phyloP scores from a whole-genome alignment of 2,113 vertebrate genomes.

The Sander lucioperca region DNA sequence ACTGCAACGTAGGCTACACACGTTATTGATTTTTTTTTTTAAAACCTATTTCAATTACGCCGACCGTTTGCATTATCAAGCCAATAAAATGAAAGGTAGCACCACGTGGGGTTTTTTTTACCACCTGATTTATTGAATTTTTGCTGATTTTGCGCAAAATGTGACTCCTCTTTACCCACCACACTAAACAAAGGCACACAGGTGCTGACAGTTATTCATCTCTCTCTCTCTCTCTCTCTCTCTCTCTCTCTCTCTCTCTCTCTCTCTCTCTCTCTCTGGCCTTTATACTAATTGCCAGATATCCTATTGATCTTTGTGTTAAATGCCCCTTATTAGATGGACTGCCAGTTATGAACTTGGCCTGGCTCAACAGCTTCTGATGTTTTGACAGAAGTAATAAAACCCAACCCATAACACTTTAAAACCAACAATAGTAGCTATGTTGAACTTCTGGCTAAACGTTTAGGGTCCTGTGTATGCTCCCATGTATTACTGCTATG shows the following conservation, averaged over 20 bases:
- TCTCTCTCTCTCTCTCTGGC: background rate
- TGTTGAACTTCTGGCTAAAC: constrained; percentile 80
- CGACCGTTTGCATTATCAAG: constrained; percentile 13
- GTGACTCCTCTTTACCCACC: background rate
- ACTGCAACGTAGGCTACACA: background rate
- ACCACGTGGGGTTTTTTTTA: background rate
- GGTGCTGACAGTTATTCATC: constrained; percentile 1
- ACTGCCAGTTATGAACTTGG: constrained; percentile 71
- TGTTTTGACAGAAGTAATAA: constrained; percentile 86
- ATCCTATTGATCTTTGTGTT: constrained; percentile 68
- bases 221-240: background rate
- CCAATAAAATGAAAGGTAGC: constrained; percentile 32
- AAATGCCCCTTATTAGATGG: constrained; percentile 65
- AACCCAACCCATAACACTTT: constrained; percentile 83
- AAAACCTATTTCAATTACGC: background rate
- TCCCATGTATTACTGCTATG: constrained; percentile 65
- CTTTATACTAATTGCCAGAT: constrained; percentile 53
- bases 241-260: background rate
- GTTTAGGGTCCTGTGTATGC: constrained; percentile 62
- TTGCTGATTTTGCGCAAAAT: constrained; percentile 25
- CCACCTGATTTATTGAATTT: background rate
- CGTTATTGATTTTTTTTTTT: constrained; percentile 39
- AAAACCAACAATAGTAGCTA: constrained; percentile 82
- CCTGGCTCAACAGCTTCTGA: constrained; percentile 72
- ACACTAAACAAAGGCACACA: constrained; percentile 10